Evolutionary conservation across 2,113 vertebrate genomes (phyloP).

Genomic region (Thinocorus orbignyianus): DNA sequence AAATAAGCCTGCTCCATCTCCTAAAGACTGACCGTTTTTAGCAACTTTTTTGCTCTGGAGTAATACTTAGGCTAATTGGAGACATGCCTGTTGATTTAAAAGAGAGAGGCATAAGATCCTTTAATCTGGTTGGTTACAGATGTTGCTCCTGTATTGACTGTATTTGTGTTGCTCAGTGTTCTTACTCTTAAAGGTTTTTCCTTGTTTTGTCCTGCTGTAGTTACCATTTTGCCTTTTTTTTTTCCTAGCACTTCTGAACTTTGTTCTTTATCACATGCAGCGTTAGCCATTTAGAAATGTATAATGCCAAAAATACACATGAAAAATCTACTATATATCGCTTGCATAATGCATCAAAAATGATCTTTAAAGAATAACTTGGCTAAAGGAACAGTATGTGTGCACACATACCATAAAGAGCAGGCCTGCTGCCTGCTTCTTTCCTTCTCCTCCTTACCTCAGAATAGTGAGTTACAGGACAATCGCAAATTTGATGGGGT

Average conservation of each 20-base stretch:
- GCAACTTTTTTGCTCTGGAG: background rate
- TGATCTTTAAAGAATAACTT: background rate
- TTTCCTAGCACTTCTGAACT: background rate
- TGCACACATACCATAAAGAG: background rate
- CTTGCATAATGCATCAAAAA: background rate
- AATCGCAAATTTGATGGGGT: background rate
- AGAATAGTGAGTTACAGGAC: background rate
- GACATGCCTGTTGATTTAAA: background rate
- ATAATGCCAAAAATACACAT: background rate
- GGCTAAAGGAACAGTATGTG: background rate
- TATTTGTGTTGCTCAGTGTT: conserved; percentile 3
- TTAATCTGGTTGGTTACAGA: background rate
- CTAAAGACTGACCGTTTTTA: background rate
- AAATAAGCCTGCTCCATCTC: background rate
- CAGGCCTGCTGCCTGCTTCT: accelerated
- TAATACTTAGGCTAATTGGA: background rate
- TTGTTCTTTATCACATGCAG: background rate
- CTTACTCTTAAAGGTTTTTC: background rate
- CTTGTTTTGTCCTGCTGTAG: background rate
- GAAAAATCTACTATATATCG: background rate
- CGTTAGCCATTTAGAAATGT: conserved; percentile 2
- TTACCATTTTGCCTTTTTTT: background rate
- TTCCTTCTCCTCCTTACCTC: background rate
- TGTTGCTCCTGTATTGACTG: background rate
- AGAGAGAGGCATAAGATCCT: background rate